These are phyloP conservation scores for Hippocampus mohnikei DNA, from an alignment of 2,113 vertebrate genomes.

Conservation along the genomic window DNA sequence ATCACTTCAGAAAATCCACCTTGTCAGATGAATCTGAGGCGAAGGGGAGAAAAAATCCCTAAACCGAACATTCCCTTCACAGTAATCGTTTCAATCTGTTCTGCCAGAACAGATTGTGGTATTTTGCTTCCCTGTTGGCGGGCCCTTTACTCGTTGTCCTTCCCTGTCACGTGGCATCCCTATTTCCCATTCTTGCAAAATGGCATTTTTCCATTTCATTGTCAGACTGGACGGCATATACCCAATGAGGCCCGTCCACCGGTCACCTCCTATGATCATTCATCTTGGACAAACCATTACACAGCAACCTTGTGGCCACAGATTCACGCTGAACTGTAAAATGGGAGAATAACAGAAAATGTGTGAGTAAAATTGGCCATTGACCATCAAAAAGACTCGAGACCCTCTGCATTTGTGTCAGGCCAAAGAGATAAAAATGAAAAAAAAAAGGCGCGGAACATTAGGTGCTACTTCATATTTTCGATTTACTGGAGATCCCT, in stretches of 20 bases:
- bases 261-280: conserved; percentile 38
- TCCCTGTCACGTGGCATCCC: conserved; percentile 28
- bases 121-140: conserved; percentile 57
- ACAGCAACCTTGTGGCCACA: conserved; percentile 23
- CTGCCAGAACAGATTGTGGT: conserved; percentile 64
- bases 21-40: conserved; percentile 41
- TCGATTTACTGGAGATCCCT: conserved; percentile 25
- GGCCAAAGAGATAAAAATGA: conserved; percentile 28
- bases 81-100: conserved; percentile 65
- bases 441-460: conserved; percentile 11
- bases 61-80: conserved; percentile 56
- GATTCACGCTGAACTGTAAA: conserved; percentile 25
- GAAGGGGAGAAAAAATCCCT: conserved; percentile 1
- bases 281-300: conserved; percentile 55
- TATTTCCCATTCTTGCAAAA: conserved; percentile 41
- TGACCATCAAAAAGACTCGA: conserved; percentile 48
- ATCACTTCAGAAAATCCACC: conserved; percentile 34
- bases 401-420: conserved; percentile 30
- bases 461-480: conserved; percentile 46
- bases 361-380: conserved; percentile 29
- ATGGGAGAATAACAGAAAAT: conserved; percentile 30
- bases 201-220: conserved; percentile 52
- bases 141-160: conserved; percentile 35
- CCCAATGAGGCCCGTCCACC: conserved; percentile 19
- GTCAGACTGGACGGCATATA: conserved; percentile 37